A percentile compares a stretch with the other conserved stretches of the same genome.
These are phyloP conservation scores for Belonocnema kinseyi DNA, from an alignment of 1,140 invertebrate genomes.

Conservation along the genomic window DNA sequence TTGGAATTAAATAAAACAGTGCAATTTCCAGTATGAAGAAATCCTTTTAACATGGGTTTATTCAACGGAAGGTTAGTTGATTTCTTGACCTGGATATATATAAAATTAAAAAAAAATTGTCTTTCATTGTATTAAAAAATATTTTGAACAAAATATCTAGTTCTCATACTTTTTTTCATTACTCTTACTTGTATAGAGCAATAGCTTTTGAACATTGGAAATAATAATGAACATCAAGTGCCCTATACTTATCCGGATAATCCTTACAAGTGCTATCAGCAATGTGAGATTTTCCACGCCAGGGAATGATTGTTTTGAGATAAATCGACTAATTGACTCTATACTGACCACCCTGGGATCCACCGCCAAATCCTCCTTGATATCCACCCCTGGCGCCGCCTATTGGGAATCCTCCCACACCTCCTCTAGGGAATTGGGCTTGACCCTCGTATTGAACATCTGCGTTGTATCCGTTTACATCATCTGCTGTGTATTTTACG, in stretches of 20 bases:
- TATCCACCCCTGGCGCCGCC: conserved; percentile 37
- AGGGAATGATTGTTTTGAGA: conserved; percentile 27
- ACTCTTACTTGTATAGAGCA: no score
- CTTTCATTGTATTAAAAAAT: no score
- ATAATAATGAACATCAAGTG: no score
- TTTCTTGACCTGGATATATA: no score
- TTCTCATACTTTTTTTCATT: no score
- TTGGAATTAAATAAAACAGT: no score
- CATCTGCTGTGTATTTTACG: conserved; percentile 87
- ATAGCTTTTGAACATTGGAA: no score
- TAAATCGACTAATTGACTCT: conserved; percentile 23
- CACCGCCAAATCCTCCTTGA: conserved; percentile 42
- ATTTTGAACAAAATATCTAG: no score
- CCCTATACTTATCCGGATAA: background rate
- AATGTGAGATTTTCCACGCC: conserved; percentile 14
- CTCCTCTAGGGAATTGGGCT: conserved; percentile 77
- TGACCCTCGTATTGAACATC: conserved; percentile 86
- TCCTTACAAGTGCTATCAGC: background rate
- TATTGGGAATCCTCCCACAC: conserved; percentile 44
- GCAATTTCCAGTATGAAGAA: no score
- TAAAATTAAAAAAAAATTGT: no score
- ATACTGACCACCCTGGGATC: conserved; percentile 50
- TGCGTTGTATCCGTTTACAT: conserved; percentile 85
- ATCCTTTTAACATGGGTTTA: no score
- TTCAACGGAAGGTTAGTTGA: no score